Conservation (phyloP, 2,888 invertebrate genomes). For the Eustalomyia histrio region DNA sequence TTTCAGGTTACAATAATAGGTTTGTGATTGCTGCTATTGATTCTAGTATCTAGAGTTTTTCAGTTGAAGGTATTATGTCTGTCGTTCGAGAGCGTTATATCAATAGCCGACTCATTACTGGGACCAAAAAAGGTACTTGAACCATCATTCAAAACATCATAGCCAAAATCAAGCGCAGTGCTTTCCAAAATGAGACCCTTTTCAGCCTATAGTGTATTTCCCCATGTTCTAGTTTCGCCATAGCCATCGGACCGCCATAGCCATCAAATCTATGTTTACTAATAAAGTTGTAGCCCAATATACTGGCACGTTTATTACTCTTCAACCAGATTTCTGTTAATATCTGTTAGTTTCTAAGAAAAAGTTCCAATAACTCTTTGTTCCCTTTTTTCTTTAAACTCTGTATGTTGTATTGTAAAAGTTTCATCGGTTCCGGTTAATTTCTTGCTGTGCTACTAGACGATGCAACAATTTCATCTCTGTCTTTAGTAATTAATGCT, state of each 20-base stretch:
- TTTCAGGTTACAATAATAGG: neutral
- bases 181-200: neutral
- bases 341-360: neutral
- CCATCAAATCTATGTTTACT: neutral
- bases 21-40: constrained; percentile 6
- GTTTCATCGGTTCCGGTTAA: too few relatives aligned
- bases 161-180: neutral
- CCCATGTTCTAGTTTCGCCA: too few relatives aligned
- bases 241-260: neutral
- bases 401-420: too few relatives aligned
- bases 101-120: neutral
- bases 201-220: neutral
- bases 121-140: neutral
- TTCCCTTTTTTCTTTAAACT: neutral
- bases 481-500: constrained; percentile 2
- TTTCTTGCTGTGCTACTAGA: neutral
- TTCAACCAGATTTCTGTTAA: constrained; percentile 2
- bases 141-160: neutral
- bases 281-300: neutral
- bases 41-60: neutral
- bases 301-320: neutral
- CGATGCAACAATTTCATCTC: neutral
- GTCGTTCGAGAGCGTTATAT: too few relatives aligned
- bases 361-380: neutral
- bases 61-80: too few relatives aligned